Percentiles rank a stretch among this genome's conserved stretches.
phyloP scores from a whole-genome alignment of 2,888 invertebrate species.

The Hyppa rectilinea region DNA sequence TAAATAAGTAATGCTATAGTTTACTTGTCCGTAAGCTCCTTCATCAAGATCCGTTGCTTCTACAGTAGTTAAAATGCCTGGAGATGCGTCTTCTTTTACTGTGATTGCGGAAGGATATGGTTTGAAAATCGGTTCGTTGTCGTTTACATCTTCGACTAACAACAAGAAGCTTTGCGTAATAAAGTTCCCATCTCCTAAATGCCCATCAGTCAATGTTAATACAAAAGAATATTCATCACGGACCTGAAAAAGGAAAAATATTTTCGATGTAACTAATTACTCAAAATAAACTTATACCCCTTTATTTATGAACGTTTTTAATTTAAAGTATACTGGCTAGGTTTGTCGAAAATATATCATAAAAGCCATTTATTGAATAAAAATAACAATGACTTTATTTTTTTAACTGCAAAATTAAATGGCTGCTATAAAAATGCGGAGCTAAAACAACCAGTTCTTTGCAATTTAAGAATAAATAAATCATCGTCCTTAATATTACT shows the following conservation, averaged over 20 bases:
- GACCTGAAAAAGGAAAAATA: slow-evolving; percentile 87
- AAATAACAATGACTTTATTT: slow-evolving; percentile 1
- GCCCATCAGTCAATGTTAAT: slow-evolving; percentile 96
- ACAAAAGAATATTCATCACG: slow-evolving; percentile 97
- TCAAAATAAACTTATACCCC: too few relatives aligned
- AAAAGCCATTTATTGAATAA: not conserved
- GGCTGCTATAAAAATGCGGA: not conserved
- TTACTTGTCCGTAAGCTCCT: slow-evolving; percentile 97
- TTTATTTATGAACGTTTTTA: too few relatives aligned
- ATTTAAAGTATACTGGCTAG: too few relatives aligned
- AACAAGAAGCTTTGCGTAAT: slow-evolving; percentile 97
- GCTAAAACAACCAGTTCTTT: slow-evolving; percentile 6
- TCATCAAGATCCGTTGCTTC: slow-evolving; percentile 97
- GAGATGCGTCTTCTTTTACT: slow-evolving; percentile 94
- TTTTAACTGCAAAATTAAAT: not conserved
- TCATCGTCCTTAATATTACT: too few relatives aligned
- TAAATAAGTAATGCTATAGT: too few relatives aligned
- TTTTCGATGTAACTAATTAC: too few relatives aligned
- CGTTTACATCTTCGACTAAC: slow-evolving; percentile 97
- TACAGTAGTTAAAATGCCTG: slow-evolving; percentile 94
- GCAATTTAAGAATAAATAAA: too few relatives aligned
- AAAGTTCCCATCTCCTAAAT: slow-evolving; percentile 96
- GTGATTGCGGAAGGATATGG: slow-evolving; percentile 96
- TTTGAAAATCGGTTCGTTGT: slow-evolving; percentile 97
- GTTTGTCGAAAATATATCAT: not conserved